Percentiles rank a stretch among this genome's conserved stretches.
phyloP scores from a whole-genome alignment of 2,888 invertebrate genomes.

The Eumacrocentrus americanus region DNA sequence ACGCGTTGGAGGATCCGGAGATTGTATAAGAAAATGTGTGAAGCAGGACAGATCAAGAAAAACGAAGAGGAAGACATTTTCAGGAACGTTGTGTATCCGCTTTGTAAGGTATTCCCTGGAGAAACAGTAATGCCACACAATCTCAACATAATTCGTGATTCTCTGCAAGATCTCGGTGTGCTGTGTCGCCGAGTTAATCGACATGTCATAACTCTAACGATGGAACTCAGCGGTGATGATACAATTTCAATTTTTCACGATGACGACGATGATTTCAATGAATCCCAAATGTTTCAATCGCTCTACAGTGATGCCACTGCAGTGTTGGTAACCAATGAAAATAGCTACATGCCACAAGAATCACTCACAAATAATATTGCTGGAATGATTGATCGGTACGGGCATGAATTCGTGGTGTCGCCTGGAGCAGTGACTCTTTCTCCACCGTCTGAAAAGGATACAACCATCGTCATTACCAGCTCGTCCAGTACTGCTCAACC shows the following conservation, averaged over 20 bases:
- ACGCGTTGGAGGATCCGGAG: slow-evolving; percentile 60
- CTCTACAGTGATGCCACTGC: slow-evolving; percentile 52
- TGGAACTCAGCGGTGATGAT: slow-evolving; percentile 55
- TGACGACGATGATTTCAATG: slow-evolving; percentile 53
- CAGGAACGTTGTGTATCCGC: slow-evolving; percentile 49
- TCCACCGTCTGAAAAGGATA: slow-evolving; percentile 44
- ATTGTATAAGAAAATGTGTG: slow-evolving; percentile 53
- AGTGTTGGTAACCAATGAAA: slow-evolving; percentile 46
- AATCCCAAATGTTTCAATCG: slow-evolving; percentile 56
- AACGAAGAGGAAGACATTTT: slow-evolving; percentile 48
- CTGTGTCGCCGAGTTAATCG: slow-evolving; percentile 54
- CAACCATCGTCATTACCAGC: slow-evolving; percentile 42
- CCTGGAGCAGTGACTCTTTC: slow-evolving; percentile 40
- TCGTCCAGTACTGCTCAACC: slow-evolving; percentile 44
- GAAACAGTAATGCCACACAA: slow-evolving; percentile 48
- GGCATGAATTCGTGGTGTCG: slow-evolving; percentile 41
- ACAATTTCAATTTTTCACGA: slow-evolving; percentile 54
- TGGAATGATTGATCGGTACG: slow-evolving; percentile 17
- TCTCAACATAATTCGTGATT: slow-evolving; percentile 51
- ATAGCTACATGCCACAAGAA: slow-evolving; percentile 41
- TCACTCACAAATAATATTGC: neutral
- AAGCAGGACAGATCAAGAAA: slow-evolving; percentile 46
- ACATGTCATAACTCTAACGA: slow-evolving; percentile 54
- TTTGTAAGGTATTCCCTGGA: slow-evolving; percentile 53
- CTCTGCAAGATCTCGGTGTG: slow-evolving; percentile 54